These are phyloP conservation scores for Cryptus viduatorius DNA, from an alignment of 2,888 invertebrate species.

Conservation along the genomic window DNA sequence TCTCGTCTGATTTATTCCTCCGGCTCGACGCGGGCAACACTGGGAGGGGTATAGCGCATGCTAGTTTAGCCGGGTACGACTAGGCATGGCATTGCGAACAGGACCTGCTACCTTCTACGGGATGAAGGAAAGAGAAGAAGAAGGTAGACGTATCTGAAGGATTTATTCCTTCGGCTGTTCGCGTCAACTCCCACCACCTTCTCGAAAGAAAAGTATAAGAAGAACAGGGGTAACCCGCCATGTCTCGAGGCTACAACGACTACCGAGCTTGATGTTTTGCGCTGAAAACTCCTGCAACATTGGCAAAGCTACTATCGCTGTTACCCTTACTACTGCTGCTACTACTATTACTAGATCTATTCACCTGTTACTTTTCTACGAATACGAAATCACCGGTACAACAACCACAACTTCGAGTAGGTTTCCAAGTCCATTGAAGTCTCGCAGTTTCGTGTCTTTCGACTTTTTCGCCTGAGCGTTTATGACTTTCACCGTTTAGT, in stretches of 20 bases:
- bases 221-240: constrained; percentile 39
- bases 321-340: neutral
- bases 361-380: neutral
- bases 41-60: constrained; percentile 48
- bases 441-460: neutral
- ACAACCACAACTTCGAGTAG: neutral
- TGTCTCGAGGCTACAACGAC: constrained; percentile 32
- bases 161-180: constrained; percentile 77
- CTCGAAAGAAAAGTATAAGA: constrained; percentile 35
- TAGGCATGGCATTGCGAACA: constrained; percentile 29
- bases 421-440: neutral
- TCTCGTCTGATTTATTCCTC: constrained; percentile 80
- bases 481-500: constrained; percentile 75
- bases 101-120: constrained; percentile 36
- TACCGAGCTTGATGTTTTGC: neutral
- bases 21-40: constrained; percentile 61
- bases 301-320: neutral
- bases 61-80: constrained; percentile 60
- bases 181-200: constrained; percentile 51
- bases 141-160: constrained; percentile 73
- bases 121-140: constrained; percentile 65
- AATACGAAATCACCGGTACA: neutral
- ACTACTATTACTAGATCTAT: neutral
- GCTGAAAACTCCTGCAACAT: neutral
- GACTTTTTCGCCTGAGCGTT: constrained; percentile 62